phyloP scores from a whole-genome alignment of 2,797 vertebrate species.

The Poeciliopsis paucimaculata region DNA sequence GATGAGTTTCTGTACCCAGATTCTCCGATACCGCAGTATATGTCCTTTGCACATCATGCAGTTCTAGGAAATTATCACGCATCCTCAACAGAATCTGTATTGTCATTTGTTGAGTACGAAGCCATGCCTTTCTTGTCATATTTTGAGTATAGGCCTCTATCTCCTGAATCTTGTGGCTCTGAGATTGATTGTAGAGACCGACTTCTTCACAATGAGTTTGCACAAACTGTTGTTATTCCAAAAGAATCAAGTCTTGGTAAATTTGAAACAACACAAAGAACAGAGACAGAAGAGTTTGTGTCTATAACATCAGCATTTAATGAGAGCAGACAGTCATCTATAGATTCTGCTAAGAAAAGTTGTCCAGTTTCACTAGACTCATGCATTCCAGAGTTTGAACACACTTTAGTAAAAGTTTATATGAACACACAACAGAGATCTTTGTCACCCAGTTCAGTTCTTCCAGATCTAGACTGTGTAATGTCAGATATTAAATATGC shows the following conservation, averaged over 20 bases:
- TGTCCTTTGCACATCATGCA: not conserved
- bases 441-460: slow-evolving; percentile 39
- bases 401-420: not conserved
- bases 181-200: slow-evolving; percentile 8
- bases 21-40: not conserved
- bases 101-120: slow-evolving; percentile 43
- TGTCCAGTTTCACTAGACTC: not conserved
- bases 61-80: not conserved
- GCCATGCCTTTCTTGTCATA: slow-evolving; percentile 12
- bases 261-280: not conserved
- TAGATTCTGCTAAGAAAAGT: not conserved
- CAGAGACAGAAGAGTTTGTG: not conserved
- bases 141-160: slow-evolving; percentile 36
- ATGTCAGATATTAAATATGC: slow-evolving; percentile 36
- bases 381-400: not conserved
- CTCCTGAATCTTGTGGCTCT: slow-evolving; percentile 30
- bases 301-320: not conserved
- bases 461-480: slow-evolving; percentile 35
- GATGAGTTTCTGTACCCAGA: slow-evolving; percentile 30
- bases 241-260: not conserved
- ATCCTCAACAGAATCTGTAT: slow-evolving; percentile 42
- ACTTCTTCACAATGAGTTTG: not conserved
- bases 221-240: not conserved
- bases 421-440: not conserved
- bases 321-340: not conserved